Evolutionary conservation across 1,140 invertebrate species (phyloP).

Genomic region (Eupristina koningsbergeri): DNA sequence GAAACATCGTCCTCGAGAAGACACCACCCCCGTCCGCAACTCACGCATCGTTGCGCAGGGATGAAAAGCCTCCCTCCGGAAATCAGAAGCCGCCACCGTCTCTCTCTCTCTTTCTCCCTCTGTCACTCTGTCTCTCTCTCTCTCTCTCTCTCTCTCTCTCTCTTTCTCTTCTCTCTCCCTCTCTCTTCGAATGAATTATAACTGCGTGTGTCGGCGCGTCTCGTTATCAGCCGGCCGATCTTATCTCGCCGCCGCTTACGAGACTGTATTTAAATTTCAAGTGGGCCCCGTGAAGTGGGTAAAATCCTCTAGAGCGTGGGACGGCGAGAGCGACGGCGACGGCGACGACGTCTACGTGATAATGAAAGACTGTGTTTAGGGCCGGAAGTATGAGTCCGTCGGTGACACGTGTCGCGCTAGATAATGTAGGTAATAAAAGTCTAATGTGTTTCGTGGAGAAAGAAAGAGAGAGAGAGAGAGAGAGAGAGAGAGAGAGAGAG

Average conservation of each 20-base stretch:
- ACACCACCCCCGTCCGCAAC: not conserved
- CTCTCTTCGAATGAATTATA: not conserved
- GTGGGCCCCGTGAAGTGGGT: not conserved
- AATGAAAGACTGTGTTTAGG: constrained; percentile 3
- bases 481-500: not conserved
- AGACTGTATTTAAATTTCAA: not conserved
- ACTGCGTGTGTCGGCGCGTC: not conserved
- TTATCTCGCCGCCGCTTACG: not conserved
- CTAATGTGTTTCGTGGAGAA: not conserved
- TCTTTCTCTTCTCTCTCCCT: not conserved
- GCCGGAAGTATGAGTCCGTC: not conserved
- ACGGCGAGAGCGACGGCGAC: not conserved
- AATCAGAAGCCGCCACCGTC: not conserved
- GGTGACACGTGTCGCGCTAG: not conserved
- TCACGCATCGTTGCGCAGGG: not conserved
- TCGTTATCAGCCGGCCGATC: constrained; percentile 15
- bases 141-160: too few species aligned
- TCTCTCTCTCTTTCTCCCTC: too few species aligned
- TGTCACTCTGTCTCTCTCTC: too few species aligned
- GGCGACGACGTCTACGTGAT: not conserved
- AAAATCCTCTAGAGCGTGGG: constrained; percentile 5
- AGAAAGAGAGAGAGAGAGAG: not conserved
- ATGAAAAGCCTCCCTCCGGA: not conserved
- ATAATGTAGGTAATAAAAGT: not conserved
- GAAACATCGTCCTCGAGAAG: not conserved